Percentiles rank a stretch among this genome's conserved stretches.
phyloP scores from a whole-genome alignment of 2,797 vertebrate genomes.

The Enteromius argenteus region DNA sequence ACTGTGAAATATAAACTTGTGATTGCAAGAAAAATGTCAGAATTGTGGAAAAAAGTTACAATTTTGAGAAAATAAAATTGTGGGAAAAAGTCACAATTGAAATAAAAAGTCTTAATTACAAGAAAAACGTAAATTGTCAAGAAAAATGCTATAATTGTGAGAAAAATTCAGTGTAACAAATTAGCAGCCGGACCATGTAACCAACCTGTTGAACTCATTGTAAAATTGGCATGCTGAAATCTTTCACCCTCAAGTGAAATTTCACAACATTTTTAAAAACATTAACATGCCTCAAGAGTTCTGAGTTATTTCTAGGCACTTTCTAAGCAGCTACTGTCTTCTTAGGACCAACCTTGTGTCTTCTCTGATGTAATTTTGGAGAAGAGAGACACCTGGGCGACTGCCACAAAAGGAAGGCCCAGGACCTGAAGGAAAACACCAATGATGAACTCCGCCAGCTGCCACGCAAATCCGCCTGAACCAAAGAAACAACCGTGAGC shows the following conservation, averaged over 20 bases:
- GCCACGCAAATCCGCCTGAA: slow-evolving; percentile 78
- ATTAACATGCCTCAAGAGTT: neutral
- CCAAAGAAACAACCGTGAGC: neutral
- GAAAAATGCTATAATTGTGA: no score
- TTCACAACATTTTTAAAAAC: no score
- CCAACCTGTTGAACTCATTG: neutral
- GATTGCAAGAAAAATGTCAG: no score
- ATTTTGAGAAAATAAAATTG: no score
- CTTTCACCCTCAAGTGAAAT: neutral
- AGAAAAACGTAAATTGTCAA: no score
- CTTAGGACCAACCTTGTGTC: slow-evolving; percentile 78
- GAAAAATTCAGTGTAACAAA: no score
- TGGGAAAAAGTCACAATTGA: no score
- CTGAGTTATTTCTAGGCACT: neutral
- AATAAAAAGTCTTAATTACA: no score
- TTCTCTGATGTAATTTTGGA: slow-evolving; percentile 85
- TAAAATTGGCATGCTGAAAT: neutral
- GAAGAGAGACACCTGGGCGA: slow-evolving; percentile 86
- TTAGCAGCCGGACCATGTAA: neutral
- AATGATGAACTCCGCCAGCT: slow-evolving; percentile 82
- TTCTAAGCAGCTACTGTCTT: neutral
- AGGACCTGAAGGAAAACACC: slow-evolving; percentile 86
- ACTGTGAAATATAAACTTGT: no score
- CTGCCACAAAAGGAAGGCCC: slow-evolving; percentile 84
- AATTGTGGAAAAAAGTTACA: no score